Conservation (phyloP, 2,113 vertebrate species). For the Podarcis raffonei region DNA sequence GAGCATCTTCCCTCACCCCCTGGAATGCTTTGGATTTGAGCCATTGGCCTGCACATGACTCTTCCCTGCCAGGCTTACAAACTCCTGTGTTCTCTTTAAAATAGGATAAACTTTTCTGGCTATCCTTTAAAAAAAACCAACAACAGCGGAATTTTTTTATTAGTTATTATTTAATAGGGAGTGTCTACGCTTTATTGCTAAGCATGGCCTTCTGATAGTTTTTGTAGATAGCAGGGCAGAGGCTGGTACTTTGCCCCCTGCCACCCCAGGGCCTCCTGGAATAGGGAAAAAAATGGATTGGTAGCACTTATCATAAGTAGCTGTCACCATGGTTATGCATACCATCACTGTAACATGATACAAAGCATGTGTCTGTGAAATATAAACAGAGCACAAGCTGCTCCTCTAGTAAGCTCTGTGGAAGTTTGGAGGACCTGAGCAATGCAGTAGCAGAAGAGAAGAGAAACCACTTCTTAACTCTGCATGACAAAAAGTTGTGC, state of each 20-base stretch:
- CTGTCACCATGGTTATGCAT: conserved; percentile 62
- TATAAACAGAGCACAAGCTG: conserved; percentile 42
- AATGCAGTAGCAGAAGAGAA: not conserved
- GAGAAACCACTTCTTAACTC: not conserved
- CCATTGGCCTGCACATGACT: not conserved
- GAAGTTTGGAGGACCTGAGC: not conserved
- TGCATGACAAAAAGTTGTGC: conserved; percentile 3
- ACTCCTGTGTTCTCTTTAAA: not conserved
- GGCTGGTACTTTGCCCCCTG: not conserved
- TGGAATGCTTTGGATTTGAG: not conserved
- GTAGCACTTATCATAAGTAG: conserved; percentile 30
- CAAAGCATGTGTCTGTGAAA: conserved; percentile 67
- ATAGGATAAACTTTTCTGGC: too few species aligned
- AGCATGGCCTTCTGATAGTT: not conserved
- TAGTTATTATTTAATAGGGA: rapidly evolving
- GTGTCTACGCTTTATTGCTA: not conserved
- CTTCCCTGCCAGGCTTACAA: not conserved
- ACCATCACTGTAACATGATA: conserved; percentile 49
- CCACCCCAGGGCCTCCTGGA: conserved; percentile 9
- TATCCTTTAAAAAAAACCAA: too few species aligned
- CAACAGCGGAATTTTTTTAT: too few species aligned
- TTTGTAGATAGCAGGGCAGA: not conserved
- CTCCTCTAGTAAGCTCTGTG: conserved; percentile 28
- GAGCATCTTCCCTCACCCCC: not conserved
- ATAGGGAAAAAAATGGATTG: not conserved